Base-by-base conservation (phyloP, 2,113 vertebrate species). In the Planiliza haematocheilus region DNA sequence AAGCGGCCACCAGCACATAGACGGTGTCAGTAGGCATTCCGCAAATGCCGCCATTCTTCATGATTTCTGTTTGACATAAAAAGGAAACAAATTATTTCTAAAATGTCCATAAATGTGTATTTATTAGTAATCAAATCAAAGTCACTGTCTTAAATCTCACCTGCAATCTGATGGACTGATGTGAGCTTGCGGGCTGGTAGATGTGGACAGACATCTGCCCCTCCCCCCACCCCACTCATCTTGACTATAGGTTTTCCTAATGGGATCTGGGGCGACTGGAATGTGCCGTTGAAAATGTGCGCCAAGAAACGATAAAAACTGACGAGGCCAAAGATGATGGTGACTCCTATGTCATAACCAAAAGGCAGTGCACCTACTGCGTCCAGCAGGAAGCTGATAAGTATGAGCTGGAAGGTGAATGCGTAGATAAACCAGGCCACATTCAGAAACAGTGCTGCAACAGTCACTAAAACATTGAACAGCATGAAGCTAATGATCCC, bases 21-120 rank as follows among this genome's bases (percentile, higher is more conserved):
- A 97, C 96, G 0, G 96, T 97, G 77, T 97, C 96, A 0, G 96
- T 97, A 16, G 96, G 96, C 89, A 97, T 94, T 63, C 95, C 95
- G 17, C 95, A 96, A 36, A 93, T 94, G 16, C 96, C 96, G 0
- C 95, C 95, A 0, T 88, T 94, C 92, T 94, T 96, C 94, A 97
- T 94, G 80, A 97, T 96, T 61, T 96, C 96, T 96, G 89, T 53
- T 39, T 11, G 17, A 73, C 69, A 64, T 0, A 50, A 55, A 16
- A 30, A 60, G 20, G 52, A 11, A 17, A 55, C 30, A 57, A 62
- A 34, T 10, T 34, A 3, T 24, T 17, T 1, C 14, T 20, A 69
- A 3, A 36, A 14, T 43, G 10, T 7, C 71, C n/a, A 18, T 17
- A 24, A 42, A 41, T 12, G 41, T 3, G 4, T 46, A 8, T 37